Evolutionary conservation across 2,888 invertebrate genomes (phyloP), one percentile per base, ranked within the genome.

Genomic region (Ecdyonurus torrentis): DNA sequence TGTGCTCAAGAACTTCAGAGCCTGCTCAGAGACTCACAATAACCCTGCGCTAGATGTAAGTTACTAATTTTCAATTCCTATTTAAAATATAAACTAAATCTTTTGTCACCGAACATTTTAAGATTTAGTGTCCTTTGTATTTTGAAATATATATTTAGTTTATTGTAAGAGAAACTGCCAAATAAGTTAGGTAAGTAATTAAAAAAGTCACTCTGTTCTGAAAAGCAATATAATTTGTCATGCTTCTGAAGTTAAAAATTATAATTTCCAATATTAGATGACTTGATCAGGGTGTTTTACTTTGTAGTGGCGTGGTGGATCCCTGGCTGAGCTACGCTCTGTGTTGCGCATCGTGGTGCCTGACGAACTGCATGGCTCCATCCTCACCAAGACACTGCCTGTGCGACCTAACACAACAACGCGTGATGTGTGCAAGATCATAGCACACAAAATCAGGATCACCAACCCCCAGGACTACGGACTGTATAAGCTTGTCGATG

Each of bases 381-480:
- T 97, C 71, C 85, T 91, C 67, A 88, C 91, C 64, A 90, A 93
- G 74, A 92, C 94, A 25, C 81, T 97, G 65, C 96, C 96, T 55
- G 91, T 94, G 67, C 81, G 95, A 69, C 94, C 95, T 0, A 91
- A 92, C 69, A 95, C 95, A 78, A 90, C 92, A 24, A 92, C 93
- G 0, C 83, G 88, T 61, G 95, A 96, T 76, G 86, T 97, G 63
- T 93, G 95, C 77, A 87, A 93, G 61, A 91, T 94, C 71, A 89
- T 97, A 63, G 96, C 96, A 19, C 94, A 95, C 73, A 94, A 95
- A 72, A 91, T 94, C 64, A 85, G 90, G 71, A 92, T 97, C 69
- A 95, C 95, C 64, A 97, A 96, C 77, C 93, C 96, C 20, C 94
- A 95, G 76, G 96, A 97, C 75, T 96, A 94, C 73, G 93, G 91